Percentiles rank a stretch among this genome's conserved stretches.
Evolutionary conservation across 2,888 invertebrate species (phyloP).

Genomic region (Chloroclysta siterata): DNA sequence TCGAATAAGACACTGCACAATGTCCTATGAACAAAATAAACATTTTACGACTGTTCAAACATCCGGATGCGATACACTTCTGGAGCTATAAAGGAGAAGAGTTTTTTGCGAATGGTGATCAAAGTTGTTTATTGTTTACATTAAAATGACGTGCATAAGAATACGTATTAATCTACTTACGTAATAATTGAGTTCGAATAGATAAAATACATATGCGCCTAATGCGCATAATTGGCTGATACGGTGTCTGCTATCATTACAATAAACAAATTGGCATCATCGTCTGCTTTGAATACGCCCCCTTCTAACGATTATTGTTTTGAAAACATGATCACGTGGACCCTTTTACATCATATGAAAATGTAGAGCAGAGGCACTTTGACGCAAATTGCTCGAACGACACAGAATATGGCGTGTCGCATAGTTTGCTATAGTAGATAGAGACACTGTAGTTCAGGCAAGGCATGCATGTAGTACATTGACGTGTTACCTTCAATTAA

Average conservation of each 20-base stretch:
- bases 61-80: constrained; percentile 40
- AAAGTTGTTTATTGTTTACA: constrained; percentile 41
- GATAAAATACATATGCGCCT: constrained; percentile 29
- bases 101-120: constrained; percentile 37
- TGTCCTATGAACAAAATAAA: constrained; percentile 36
- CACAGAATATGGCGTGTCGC: constrained; percentile 17
- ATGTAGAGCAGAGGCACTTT: constrained; percentile 8
- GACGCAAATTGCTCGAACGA: constrained; percentile 14
- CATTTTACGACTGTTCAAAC: constrained; percentile 41
- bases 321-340: constrained; percentile 19
- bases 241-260: constrained; percentile 22
- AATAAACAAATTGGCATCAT: constrained; percentile 33
- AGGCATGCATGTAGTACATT: constrained; percentile 18
- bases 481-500: constrained; percentile 23
- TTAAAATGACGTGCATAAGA: constrained; percentile 34
- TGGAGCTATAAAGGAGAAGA: constrained; percentile 35
- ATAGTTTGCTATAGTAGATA: background rate
- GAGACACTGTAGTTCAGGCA: constrained; percentile 14
- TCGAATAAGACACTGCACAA: constrained; percentile 32
- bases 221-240: constrained; percentile 21
- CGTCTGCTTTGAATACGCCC: constrained; percentile 26
- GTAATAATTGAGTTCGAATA: constrained; percentile 26
- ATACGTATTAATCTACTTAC: constrained; percentile 35
- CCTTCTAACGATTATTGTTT: constrained; percentile 22
- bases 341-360: constrained; percentile 6